Percentiles rank a stretch among this genome's conserved stretches.
Evolutionary conservation across 2,888 invertebrate species (phyloP).

Genomic region (Caenorhabditis drosophilae): DNA sequence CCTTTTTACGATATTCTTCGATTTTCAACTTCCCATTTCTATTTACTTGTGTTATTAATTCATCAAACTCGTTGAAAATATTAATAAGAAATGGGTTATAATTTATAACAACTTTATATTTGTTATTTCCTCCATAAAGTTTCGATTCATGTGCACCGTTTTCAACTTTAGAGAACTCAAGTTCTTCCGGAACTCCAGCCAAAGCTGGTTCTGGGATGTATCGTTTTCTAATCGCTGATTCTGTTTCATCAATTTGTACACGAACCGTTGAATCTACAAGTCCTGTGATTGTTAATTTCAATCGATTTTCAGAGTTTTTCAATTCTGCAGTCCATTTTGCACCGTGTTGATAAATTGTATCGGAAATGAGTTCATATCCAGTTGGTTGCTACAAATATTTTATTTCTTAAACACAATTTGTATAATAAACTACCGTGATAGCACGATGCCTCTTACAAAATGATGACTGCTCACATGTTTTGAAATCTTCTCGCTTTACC

Average conservation of each 20-base stretch:
- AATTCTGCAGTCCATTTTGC: conserved; percentile 23
- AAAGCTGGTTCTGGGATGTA: conserved; percentile 48
- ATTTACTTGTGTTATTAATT: conserved; percentile 82
- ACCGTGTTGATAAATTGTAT: conserved; percentile 18
- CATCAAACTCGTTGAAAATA: conserved; percentile 75
- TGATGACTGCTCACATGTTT: conserved; percentile 66
- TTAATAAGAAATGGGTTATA: conserved; percentile 84
- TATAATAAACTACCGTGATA: conserved; percentile 33
- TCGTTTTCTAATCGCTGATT: conserved; percentile 40
- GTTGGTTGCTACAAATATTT: conserved; percentile 41
- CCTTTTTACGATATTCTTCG: conserved; percentile 79
- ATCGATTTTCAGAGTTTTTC: conserved; percentile 35
- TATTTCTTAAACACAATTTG: no score
- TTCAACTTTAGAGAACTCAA: conserved; percentile 35
- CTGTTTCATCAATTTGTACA: conserved; percentile 53
- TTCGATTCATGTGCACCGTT: conserved; percentile 20
- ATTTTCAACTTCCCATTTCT: conserved; percentile 85
- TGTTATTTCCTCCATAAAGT: conserved; percentile 34
- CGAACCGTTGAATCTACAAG: conserved; percentile 40
- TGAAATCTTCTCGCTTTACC: conserved; percentile 64
- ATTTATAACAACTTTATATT: conserved; percentile 51
- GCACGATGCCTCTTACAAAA: conserved; percentile 63
- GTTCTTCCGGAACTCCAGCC: conserved; percentile 29
- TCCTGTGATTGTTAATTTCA: conserved; percentile 37
- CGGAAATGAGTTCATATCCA: conserved; percentile 51